Evolutionary conservation across 2,113 vertebrate genomes (phyloP).

Genomic region (Prochilodus magdalenae): DNA sequence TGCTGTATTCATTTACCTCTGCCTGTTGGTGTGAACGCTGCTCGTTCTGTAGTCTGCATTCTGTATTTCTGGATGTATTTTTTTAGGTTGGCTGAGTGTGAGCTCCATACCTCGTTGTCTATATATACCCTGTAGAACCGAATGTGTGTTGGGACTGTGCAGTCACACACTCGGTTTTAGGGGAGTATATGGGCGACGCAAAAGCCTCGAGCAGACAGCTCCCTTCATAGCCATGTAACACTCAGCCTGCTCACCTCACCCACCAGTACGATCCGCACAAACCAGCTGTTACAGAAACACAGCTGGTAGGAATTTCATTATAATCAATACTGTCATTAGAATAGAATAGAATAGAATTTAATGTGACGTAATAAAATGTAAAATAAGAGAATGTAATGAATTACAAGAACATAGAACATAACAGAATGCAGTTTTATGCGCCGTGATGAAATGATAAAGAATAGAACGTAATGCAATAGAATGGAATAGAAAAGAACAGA

Average conservation of each 20-base stretch:
- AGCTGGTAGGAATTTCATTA: not conserved
- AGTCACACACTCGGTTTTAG: conserved; percentile 99
- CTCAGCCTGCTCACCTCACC: not conserved
- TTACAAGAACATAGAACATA: not conserved
- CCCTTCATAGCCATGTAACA: not conserved
- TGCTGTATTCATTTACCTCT: too few species aligned
- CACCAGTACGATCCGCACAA: too few species aligned
- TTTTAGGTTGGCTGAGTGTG: not conserved
- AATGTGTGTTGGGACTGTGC: conserved; percentile 87
- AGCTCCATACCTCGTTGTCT: conserved; percentile 64
- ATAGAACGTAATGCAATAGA: not conserved
- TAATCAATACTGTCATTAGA: not conserved
- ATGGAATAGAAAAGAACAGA: not conserved
- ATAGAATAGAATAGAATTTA: not conserved
- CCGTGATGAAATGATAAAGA: too few species aligned
- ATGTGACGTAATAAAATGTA: not conserved
- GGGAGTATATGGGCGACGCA: conserved; percentile 99
- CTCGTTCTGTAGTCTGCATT: not conserved
- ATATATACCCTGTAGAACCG: conserved; percentile 93
- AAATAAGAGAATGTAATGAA: not conserved
- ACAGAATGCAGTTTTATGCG: not conserved
- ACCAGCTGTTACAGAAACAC: too few species aligned
- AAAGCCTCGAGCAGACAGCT: conserved; percentile 83
- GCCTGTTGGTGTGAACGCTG: too few species aligned
- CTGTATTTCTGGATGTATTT: not conserved